phyloP scores from a whole-genome alignment of 2,113 vertebrate species.

The Pyxicephalus adspersus region DNA sequence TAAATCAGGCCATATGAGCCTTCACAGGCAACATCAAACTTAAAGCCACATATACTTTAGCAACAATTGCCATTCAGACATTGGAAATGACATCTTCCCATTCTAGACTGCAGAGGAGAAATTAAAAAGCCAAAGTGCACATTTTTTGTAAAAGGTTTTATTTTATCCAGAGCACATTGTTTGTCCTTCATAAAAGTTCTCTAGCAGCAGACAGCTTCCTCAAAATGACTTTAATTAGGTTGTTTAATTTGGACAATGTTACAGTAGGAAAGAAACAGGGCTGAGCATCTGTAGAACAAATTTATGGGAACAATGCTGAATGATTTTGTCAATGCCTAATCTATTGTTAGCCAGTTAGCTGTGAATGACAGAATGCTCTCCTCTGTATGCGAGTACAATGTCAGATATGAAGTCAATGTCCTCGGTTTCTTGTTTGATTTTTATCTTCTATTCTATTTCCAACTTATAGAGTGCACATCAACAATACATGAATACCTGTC shows the following conservation, averaged over 20 bases:
- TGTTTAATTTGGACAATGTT: neutral
- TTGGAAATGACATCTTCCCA: too few species aligned
- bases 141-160: neutral
- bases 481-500: neutral
- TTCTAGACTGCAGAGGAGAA: too few species aligned
- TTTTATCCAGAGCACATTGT: neutral
- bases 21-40: too few species aligned
- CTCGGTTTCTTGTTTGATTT: neutral
- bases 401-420: neutral
- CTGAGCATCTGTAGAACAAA: neutral
- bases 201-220: neutral
- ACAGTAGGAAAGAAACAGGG: neutral
- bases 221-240: neutral
- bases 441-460: neutral
- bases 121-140: too few species aligned
- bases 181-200: neutral
- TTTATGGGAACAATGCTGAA: slow-evolving; percentile 1
- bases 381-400: neutral
- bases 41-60: too few species aligned
- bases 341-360: neutral
- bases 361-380: neutral
- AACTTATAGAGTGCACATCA: neutral
- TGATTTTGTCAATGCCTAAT: neutral
- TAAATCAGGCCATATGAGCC: too few species aligned
- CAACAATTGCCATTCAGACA: too few species aligned